A percentile compares a stretch with the other conserved stretches of the same genome.
Evolutionary conservation across 2,797 vertebrate genomes (phyloP).

Genomic region (Dromococcyx pavoninus): DNA sequence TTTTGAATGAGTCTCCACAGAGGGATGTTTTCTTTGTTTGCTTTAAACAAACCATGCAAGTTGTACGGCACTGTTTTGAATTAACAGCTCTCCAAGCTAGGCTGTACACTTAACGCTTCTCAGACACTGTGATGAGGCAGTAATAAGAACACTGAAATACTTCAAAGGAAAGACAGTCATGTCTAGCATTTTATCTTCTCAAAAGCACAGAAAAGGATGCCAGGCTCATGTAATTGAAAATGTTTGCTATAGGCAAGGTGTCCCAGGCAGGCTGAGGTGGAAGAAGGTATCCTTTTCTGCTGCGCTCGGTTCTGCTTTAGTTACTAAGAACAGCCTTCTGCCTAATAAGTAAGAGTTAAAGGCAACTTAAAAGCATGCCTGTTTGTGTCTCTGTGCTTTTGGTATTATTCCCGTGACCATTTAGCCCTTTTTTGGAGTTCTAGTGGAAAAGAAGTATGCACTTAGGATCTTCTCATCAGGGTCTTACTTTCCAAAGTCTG

Average conservation of each 20-base stretch:
- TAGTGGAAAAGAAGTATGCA: neutral
- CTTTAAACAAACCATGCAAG: neutral
- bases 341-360: neutral
- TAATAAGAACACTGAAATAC: neutral
- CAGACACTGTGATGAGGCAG: neutral
- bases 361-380: neutral
- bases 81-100: slow-evolving; percentile 8
- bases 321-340: neutral
- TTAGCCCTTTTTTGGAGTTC: neutral
- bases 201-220: neutral
- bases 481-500: neutral
- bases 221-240: neutral
- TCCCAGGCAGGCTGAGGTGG: neutral
- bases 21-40: neutral
- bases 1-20: neutral
- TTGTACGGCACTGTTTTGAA: slow-evolving; percentile 22
- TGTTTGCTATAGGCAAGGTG: neutral
- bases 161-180: neutral
- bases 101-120: neutral
- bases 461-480: neutral
- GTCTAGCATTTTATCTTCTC: neutral
- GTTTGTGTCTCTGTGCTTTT: neutral
- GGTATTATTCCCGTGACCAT: neutral
- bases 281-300: neutral
- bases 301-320: neutral